phyloP scores from a whole-genome alignment of 92 coral and sea anemone genomes.

The Epizoanthus fatuus region DNA sequence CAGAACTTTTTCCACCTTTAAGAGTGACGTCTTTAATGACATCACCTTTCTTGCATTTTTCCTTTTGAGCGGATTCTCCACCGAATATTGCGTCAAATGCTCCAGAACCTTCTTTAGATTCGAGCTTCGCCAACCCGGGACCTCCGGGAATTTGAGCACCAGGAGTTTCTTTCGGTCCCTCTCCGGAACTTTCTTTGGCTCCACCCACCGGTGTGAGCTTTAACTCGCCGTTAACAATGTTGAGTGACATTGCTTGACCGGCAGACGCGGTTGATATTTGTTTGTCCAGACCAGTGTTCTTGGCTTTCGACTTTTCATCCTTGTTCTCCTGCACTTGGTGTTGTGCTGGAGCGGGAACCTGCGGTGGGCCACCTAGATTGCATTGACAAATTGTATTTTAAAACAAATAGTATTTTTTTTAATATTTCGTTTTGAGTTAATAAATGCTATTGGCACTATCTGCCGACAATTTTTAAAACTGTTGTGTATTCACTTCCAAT shows the following conservation, averaged over 20 bases:
- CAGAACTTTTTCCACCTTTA: constrained; percentile 95
- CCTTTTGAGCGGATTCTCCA: constrained; percentile 51
- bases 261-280: constrained; percentile 91
- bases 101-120: constrained; percentile 33
- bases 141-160: neutral
- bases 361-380: constrained; percentile 26
- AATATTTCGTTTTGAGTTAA: no score
- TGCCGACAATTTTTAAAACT: no score
- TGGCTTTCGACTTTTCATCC: constrained; percentile 28
- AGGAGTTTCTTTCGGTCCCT: constrained; percentile 5
- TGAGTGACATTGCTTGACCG: constrained; percentile 95
- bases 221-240: constrained; percentile 90
- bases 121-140: neutral
- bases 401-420: no score
- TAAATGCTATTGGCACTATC: no score
- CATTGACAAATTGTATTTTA: neutral
- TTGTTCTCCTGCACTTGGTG: constrained; percentile 2
- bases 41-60: constrained; percentile 77
- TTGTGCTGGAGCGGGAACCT: constrained; percentile 7
- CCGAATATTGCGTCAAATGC: constrained; percentile 75
- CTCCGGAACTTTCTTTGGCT: constrained; percentile 36
- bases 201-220: constrained; percentile 82
- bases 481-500: no score
- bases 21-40: constrained; percentile 90
- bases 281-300: constrained; percentile 58